Conservation (phyloP, 2,797 vertebrate genomes). For the Tadarida brasiliensis region DNA sequence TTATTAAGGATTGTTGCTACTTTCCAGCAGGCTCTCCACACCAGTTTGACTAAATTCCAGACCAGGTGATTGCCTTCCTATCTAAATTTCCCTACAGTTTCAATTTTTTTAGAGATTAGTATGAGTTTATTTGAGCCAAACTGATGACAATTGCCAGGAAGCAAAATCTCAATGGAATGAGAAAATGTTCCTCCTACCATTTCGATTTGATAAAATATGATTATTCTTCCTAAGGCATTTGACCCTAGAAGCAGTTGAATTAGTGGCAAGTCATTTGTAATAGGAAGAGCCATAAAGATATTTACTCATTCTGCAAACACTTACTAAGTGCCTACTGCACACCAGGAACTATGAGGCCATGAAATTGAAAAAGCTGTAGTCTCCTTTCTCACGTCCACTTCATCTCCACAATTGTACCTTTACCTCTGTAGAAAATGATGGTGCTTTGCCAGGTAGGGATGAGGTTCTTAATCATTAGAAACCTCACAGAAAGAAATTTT, state of each 20-base stretch:
- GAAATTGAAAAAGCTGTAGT: background rate
- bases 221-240: constrained; percentile 52
- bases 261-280: background rate
- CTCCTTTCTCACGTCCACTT: background rate
- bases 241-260: background rate
- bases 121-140: background rate
- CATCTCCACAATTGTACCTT: background rate
- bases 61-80: background rate
- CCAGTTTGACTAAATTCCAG: background rate
- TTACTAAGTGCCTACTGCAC: background rate
- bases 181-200: background rate
- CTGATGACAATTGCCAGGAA: background rate
- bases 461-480: background rate
- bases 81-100: constrained; percentile 14
- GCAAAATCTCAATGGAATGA: background rate
- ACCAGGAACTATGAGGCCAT: background rate
- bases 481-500: background rate
- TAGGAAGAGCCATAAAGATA: background rate
- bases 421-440: background rate
- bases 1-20: background rate
- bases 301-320: background rate
- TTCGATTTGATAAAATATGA: background rate
- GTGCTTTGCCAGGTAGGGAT: background rate
- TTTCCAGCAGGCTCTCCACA: background rate
- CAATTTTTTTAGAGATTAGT: background rate